Evolutionary conservation across 2,113 vertebrate genomes (phyloP), one percentile per base, ranked within the genome.

Genomic region (Toxotes jaculatrix): DNA sequence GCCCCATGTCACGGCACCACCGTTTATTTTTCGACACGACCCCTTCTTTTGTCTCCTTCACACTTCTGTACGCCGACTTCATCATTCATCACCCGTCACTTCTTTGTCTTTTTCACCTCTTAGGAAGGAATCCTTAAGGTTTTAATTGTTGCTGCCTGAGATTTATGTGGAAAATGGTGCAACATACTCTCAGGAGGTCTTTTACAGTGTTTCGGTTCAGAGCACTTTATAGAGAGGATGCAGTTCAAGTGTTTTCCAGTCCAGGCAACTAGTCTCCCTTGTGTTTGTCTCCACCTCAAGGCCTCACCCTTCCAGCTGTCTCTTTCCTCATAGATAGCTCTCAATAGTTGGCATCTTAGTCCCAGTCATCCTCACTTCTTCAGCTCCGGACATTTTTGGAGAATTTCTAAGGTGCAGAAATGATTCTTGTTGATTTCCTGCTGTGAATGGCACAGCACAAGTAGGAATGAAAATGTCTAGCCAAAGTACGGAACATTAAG

Each of bases 91-190:
- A 36, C 63, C 31, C 13, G 2, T 16, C 79, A 3, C 32, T 36
- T 69, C 51, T 80, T 77, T 84, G 73, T 83, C 51, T 68, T 31
- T 11, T 21, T 38, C 9, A 19, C 55, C 61, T 69, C 40, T 43
- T 51, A 36, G 78, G 86, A 71, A 56, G 66, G 38, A 61, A 51
- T 79, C 53, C 38, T 62, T 49, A 27, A 31, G 36, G 63, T 51
- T 0, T 42, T 55, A 27, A 56, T 74, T 80, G 55, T 80, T 38
- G 42, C 31, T 72, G 7, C 64, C 0, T 23, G 7, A 53, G 71
- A 72, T 87, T 80, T 83, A 69, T 73, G 72, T 70, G 72, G 55
- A 82, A 49, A 40, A 61, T 0, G 27, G 75, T 77, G 64, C 79
- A 36, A 14, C 23, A 2, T 19, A 23, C 65, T 65, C 69, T 69